phyloP scores from a whole-genome alignment of 2,113 vertebrate genomes.

The Tauraco erythrolophus region DNA sequence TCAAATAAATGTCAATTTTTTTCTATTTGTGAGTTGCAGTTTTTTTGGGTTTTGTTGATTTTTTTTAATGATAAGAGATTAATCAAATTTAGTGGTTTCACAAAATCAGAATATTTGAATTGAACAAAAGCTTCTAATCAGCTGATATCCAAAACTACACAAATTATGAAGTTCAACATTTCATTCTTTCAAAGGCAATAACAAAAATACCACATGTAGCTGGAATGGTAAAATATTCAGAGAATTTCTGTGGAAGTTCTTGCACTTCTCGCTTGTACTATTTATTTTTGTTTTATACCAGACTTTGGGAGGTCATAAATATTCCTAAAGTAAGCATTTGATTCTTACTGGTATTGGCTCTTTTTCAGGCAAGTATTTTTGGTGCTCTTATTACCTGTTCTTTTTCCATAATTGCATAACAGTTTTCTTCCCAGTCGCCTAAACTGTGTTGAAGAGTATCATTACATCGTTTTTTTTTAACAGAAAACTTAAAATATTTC shows the following conservation, averaged over 20 bases:
- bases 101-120: background rate
- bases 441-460: background rate
- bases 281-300: background rate
- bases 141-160: background rate
- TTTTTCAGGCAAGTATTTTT: background rate
- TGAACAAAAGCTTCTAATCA: background rate
- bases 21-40: background rate
- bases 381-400: background rate
- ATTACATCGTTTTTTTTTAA: background rate
- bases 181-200: background rate
- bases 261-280: background rate
- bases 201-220: background rate
- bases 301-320: slow-evolving; percentile 26
- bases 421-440: background rate
- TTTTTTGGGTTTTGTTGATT: background rate
- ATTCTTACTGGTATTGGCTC: slow-evolving; percentile 16
- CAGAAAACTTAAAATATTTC: background rate
- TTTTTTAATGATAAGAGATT: background rate
- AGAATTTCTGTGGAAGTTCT: background rate
- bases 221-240: background rate
- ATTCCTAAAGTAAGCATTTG: slow-evolving; percentile 36
- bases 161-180: background rate
- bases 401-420: background rate
- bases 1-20: background rate
- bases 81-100: background rate